These are phyloP conservation scores for Ophiodon elongatus DNA, from an alignment of 2,113 vertebrate species.

Conservation along the genomic window DNA sequence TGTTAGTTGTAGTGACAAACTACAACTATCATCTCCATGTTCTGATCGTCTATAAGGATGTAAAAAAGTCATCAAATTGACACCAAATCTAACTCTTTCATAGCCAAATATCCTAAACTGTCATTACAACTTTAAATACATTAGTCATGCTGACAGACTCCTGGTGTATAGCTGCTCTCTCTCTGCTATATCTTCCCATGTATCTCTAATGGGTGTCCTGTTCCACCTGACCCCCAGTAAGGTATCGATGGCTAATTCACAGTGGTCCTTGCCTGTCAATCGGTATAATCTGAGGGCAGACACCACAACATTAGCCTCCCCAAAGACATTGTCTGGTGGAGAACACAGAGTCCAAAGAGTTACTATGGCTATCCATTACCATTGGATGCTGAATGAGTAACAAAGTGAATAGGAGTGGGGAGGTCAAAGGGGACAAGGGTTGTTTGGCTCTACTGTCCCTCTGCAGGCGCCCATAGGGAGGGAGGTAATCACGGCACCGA, in stretches of 20 bases:
- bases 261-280: slow-evolving; percentile 70
- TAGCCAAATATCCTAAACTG: neutral
- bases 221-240: slow-evolving; percentile 57
- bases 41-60: neutral
- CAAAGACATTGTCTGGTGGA: slow-evolving; percentile 58
- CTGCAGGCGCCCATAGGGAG: slow-evolving; percentile 41
- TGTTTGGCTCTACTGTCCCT: slow-evolving; percentile 69
- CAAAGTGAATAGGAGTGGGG: slow-evolving; percentile 61
- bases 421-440: slow-evolving; percentile 70
- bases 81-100: neutral
- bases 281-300: slow-evolving; percentile 62
- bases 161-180: neutral
- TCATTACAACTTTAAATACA: neutral
- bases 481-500: slow-evolving; percentile 61
- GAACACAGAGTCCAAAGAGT: slow-evolving; percentile 76
- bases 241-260: slow-evolving; percentile 54
- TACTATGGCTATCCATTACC: slow-evolving; percentile 77
- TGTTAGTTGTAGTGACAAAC: neutral
- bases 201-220: slow-evolving; percentile 51
- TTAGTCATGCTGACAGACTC: neutral
- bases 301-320: slow-evolving; percentile 69
- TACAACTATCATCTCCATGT: neutral
- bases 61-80: neutral
- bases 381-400: slow-evolving; percentile 73
- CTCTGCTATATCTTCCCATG: slow-evolving; percentile 45